Percentiles rank a stretch among this genome's conserved stretches.
Evolutionary conservation across 2,888 invertebrate species (phyloP).

Genomic region (Dryadula phaetusa): DNA sequence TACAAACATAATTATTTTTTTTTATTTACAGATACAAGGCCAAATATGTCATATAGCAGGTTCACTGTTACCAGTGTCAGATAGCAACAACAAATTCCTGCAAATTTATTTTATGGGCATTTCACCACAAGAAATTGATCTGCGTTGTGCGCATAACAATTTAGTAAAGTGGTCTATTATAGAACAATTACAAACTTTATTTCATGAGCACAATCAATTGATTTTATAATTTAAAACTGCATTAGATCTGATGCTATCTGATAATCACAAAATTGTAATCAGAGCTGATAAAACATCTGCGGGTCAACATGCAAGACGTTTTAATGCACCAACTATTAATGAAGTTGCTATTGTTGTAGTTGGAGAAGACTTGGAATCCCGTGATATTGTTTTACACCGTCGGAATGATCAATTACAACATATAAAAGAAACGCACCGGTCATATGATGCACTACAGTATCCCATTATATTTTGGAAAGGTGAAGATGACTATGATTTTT

Average conservation of each 20-base stretch:
- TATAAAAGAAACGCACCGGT: conserved; percentile 47
- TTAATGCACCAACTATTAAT: conserved; percentile 52
- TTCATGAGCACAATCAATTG: too few species aligned
- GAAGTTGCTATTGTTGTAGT: conserved; percentile 46
- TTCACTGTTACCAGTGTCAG: conserved; percentile 46
- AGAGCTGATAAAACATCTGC: conserved; percentile 54
- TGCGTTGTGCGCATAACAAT: conserved; percentile 48
- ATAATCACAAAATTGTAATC: conserved; percentile 54
- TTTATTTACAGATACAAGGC: conserved; percentile 46
- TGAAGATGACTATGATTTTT: conserved; percentile 47
- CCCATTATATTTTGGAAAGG: conserved; percentile 51
- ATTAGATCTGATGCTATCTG: conserved; percentile 51
- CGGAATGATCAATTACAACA: conserved; percentile 43
- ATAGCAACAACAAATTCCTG: conserved; percentile 46
- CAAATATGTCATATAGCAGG: conserved; percentile 49
- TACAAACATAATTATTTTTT: neutral
- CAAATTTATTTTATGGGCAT: conserved; percentile 52
- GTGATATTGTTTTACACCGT: conserved; percentile 47
- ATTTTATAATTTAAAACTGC: conserved; percentile 50
- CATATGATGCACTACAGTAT: conserved; percentile 50
- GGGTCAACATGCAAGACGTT: conserved; percentile 50
- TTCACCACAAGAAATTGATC: conserved; percentile 44
- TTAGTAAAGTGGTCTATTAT: conserved; percentile 48
- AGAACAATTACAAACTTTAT: conserved; percentile 50
- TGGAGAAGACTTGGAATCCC: conserved; percentile 45